These are phyloP conservation scores for Phaethornis superciliosus DNA, from an alignment of 2,113 vertebrate species.

Conservation along the genomic window DNA sequence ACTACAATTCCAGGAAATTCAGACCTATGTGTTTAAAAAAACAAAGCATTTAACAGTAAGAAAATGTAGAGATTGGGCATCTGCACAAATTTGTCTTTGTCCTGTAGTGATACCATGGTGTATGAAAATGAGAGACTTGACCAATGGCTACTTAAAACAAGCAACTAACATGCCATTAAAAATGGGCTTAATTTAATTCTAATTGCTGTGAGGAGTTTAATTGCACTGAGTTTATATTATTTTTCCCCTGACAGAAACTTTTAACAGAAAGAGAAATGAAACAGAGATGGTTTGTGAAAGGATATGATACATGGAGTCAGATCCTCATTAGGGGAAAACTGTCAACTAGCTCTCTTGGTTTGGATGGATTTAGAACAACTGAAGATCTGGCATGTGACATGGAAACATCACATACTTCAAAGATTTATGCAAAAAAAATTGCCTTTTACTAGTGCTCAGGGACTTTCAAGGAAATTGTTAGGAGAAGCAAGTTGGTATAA, in stretches of 20 bases:
- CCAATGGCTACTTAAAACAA: neutral
- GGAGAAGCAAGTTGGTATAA: neutral
- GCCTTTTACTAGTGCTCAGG: neutral
- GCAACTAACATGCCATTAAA: neutral
- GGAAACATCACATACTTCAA: neutral
- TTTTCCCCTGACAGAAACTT: neutral
- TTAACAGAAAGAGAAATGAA: neutral
- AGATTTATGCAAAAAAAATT: neutral
- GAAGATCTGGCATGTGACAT: neutral
- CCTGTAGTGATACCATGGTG: neutral
- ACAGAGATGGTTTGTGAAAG: neutral
- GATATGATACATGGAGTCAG: neutral
- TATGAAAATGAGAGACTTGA: neutral
- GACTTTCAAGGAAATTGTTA: neutral
- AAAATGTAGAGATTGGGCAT: neutral
- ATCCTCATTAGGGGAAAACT: neutral
- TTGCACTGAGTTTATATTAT: neutral
- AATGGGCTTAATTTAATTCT: neutral
- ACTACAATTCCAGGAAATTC: neutral
- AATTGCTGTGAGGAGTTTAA: neutral
- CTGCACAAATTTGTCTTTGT: neutral
- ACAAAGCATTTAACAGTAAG: neutral
- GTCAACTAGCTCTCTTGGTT: neutral
- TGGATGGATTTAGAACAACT: neutral
- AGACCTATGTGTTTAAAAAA: neutral